These are phyloP conservation scores for Protobothrops mucrosquamatus DNA, from an alignment of 2,113 vertebrate genomes.

Conservation along the genomic window DNA sequence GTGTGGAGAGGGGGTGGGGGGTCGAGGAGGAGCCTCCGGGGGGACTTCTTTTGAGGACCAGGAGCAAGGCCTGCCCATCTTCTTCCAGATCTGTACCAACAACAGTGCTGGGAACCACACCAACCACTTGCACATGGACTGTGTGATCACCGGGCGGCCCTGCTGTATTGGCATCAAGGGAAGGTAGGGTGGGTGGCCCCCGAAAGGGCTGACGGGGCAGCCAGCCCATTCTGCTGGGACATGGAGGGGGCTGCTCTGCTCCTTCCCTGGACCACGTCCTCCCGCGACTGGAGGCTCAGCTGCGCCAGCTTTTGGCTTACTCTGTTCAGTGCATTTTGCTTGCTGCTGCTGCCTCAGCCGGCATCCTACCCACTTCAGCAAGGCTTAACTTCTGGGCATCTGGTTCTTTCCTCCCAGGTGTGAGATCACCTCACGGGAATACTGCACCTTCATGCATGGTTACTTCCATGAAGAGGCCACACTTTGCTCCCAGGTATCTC, in stretches of 20 bases:
- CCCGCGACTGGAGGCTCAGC: not conserved
- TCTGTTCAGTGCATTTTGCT: not conserved
- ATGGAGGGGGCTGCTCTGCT: too few species aligned
- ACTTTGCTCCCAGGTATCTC: conserved; percentile 90
- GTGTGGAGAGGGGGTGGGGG: accelerated
- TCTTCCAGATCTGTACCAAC: conserved; percentile 90
- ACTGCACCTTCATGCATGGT: conserved; percentile 97
- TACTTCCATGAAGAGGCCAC: conserved; percentile 98
- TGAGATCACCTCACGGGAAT: conserved; percentile 97
- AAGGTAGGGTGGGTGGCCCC: conserved; percentile 73
- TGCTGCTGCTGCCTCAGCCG: not conserved
- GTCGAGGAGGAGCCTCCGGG: accelerated
- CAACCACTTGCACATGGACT: conserved; percentile 96
- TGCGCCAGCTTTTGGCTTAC: not conserved
- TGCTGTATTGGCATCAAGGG: conserved; percentile 99
- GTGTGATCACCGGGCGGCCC: conserved; percentile 91
- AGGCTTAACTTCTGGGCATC: not conserved
- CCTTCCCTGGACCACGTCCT: not conserved
- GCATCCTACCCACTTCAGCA: too few species aligned
- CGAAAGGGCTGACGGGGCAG: not conserved
- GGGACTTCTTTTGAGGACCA: not conserved
- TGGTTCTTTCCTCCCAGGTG: conserved; percentile 74
- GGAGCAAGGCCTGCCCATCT: not conserved
- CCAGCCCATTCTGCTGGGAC: not conserved
- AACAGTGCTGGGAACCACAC: conserved; percentile 93